Evolutionary conservation across 2,113 vertebrate species (phyloP).

Genomic region (Eclectus roratus): DNA sequence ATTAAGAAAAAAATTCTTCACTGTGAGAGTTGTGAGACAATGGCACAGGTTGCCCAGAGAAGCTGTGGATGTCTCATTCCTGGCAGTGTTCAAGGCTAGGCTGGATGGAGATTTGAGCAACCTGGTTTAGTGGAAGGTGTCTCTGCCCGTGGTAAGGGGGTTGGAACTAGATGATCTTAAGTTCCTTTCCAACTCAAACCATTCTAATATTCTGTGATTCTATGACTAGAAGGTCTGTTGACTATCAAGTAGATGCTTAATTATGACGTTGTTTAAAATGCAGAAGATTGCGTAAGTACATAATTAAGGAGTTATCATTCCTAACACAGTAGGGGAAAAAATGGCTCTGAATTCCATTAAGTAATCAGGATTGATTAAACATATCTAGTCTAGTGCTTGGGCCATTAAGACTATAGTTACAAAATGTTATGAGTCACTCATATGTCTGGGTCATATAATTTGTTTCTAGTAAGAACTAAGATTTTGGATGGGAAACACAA

Average conservation of each 20-base stretch:
- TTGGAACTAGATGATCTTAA: background rate
- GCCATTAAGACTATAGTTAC: background rate
- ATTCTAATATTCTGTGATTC: background rate
- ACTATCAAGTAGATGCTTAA: background rate
- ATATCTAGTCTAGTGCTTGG: background rate
- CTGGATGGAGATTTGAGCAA: no score
- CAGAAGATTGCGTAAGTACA: background rate
- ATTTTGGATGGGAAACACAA: background rate
- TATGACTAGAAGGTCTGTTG: background rate
- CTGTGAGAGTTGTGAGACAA: no score
- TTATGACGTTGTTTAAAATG: slow-evolving; percentile 31
- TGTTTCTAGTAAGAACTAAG: background rate
- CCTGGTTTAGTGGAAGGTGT: background rate
- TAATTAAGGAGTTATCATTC: slow-evolving; percentile 7
- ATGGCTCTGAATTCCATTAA: slow-evolving; percentile 24
- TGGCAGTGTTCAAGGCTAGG: background rate
- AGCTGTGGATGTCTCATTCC: background rate
- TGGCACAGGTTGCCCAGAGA: no score
- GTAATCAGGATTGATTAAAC: slow-evolving; percentile 25
- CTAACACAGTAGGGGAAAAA: background rate
- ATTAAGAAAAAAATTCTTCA: no score
- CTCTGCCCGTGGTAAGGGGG: background rate
- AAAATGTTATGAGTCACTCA: background rate
- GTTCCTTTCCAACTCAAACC: background rate
- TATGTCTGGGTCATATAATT: background rate